Evolutionary conservation across 1,140 invertebrate genomes (phyloP), one percentile per base, ranked within the genome.

Genomic region (Aphis craccivora): DNA sequence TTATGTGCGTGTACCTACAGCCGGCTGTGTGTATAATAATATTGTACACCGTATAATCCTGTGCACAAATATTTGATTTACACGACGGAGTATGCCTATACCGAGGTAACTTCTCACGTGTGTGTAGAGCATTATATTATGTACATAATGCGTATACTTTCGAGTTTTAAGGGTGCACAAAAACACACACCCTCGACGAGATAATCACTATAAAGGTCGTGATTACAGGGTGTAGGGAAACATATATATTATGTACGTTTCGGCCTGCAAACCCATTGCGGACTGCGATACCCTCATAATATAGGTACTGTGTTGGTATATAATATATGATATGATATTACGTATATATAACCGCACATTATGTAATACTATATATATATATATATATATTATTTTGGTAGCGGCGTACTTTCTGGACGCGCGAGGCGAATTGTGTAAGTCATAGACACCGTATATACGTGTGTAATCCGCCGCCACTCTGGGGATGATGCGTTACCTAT

Each of bases 11-110:
- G 20, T 83, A 40, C 60, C 23, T 25, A 9, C 81, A 25, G 23
- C 81, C 35, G 81, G 37, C 23, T 40, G 81, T 40, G 81, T 40
- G 81, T 23, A 11, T 23, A 84, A 37, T 40, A 11, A 84, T 43
- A 43, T 40, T 84, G 37, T 84, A 30, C 43, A 84, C 37, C 5
- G n/a, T 88, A 48, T 88, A 88, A 88, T 88, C 86, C 45, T 11
- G 86, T 51, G n/a, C 86, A 88, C 86, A 88, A 88, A 88, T 88
- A 88, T 88, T 88, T 88, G 86, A 88, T 88, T 88, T 51, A 88
- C 86, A 37, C 86, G n/a, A 23, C 86, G 45, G 40, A 11, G 45
- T 45, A 11, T 45, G 11, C 45, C 45, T 45, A 45, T 45, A 45
- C 45, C 45, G 6, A 9, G 45, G 53, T 55, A 55, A 55, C 53